A percentile compares a stretch with the other conserved stretches of the same genome.
Evolutionary conservation across 2,113 vertebrate genomes (phyloP).

Genomic region (Microtus montanus): DNA sequence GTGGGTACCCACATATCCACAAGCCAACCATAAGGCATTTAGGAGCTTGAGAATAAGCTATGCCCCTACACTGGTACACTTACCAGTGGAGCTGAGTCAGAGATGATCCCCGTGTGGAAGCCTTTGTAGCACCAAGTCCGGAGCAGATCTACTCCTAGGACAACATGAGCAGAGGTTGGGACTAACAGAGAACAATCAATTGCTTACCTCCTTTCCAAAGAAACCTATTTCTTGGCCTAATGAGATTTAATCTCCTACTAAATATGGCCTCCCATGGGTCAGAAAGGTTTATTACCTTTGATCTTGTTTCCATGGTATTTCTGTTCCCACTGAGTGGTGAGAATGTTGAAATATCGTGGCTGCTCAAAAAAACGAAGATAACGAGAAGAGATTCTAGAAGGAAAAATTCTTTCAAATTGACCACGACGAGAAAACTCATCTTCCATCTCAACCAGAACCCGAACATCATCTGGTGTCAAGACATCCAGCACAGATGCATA

Average conservation of each 20-base stretch:
- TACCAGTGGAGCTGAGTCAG: slow-evolving; percentile 82
- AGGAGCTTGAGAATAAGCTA: not conserved
- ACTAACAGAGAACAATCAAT: not conserved
- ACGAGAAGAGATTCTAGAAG: slow-evolving; percentile 88
- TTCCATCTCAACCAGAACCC: slow-evolving; percentile 92
- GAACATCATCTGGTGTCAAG: slow-evolving; percentile 94
- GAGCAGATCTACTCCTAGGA: slow-evolving; percentile 86
- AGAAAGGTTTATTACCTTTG: slow-evolving; percentile 85
- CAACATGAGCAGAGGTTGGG: slow-evolving; percentile 30
- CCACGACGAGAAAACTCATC: slow-evolving; percentile 92
- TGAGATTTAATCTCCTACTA: slow-evolving; percentile 66
- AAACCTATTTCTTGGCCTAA: slow-evolving; percentile 64
- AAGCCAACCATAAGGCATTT: not conserved
- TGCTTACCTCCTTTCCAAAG: not conserved
- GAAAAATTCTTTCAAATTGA: slow-evolving; percentile 95
- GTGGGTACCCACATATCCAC: not conserved
- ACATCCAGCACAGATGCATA: slow-evolving; percentile 90
- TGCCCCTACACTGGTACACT: slow-evolving; percentile 14
- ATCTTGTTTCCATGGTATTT: slow-evolving; percentile 89
- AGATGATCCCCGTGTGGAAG: slow-evolving; percentile 82
- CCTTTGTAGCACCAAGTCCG: slow-evolving; percentile 87
- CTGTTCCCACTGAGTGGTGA: slow-evolving; percentile 95
- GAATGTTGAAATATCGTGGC: slow-evolving; percentile 94
- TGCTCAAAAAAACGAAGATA: slow-evolving; percentile 97
- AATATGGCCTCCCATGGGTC: slow-evolving; percentile 24